Evolutionary conservation across 2,113 vertebrate genomes (phyloP).

Genomic region (Martes martes): DNA sequence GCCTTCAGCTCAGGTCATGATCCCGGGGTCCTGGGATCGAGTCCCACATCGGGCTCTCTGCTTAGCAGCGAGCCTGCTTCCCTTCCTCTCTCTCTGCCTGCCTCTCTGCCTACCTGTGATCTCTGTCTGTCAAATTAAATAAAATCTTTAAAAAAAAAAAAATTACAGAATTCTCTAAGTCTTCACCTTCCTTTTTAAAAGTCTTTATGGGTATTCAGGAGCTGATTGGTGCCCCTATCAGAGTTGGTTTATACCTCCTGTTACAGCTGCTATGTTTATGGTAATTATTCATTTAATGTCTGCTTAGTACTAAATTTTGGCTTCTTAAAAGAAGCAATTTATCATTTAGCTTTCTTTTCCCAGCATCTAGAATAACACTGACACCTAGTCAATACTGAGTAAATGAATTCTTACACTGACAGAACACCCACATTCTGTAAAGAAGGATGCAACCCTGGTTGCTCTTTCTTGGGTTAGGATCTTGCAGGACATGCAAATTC

Average conservation of each 20-base stretch:
- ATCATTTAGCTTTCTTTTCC: neutral
- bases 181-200: constrained; percentile 13
- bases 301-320: neutral
- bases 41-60: no score
- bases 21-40: no score
- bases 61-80: no score
- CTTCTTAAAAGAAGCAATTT: neutral
- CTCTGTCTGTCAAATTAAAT: no score
- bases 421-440: neutral
- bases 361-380: neutral
- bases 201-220: neutral
- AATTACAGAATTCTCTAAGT: neutral
- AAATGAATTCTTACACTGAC: neutral
- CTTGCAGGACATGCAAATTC: neutral
- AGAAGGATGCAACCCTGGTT: neutral
- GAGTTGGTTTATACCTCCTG: neutral
- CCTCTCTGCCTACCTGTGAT: no score
- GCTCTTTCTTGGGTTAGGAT: neutral
- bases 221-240: neutral
- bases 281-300: constrained; percentile 44
- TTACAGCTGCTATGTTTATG: neutral
- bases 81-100: no score
- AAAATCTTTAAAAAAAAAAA: neutral
- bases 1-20: no score
- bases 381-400: neutral